Base-by-base conservation (phyloP, 2,113 vertebrate genomes). In the Sturnus vulgaris region DNA sequence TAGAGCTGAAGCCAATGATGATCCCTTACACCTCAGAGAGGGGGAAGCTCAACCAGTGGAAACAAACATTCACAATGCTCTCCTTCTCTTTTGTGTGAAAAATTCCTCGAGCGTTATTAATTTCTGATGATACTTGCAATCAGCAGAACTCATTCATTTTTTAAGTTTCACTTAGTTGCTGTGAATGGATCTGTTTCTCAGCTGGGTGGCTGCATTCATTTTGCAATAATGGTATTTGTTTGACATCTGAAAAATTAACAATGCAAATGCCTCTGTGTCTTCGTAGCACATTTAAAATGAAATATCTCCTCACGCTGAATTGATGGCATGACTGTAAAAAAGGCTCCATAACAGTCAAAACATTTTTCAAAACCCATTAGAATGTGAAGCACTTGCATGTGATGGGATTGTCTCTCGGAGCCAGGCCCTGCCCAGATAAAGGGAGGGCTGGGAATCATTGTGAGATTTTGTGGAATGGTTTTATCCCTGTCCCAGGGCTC, bases 171-270 rank as follows among this genome's bases (percentile, higher is more conserved):
- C 80, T 93, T 90, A 93, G 80, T 60, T 91, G 94, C 96, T 12
- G 64, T 93, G 86, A 95, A 96, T 92, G 91, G 77, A 79, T 86
- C 88, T 95, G 93, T 92, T 94, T 81, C 95, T 96, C 94, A 96
- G 92, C 94, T 96, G 94, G 94, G 88, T 88, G 89, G 88, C 90
- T 94, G 90, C 96, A 96, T 97, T 95, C 89, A 92, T 97, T 96
- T 91, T 92, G 88, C 91, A 82, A 87, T 95, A 97, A 97, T 96
- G 94, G 91, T 95, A 83, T 95, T 96, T 97, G 96, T 96, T 92
- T 97, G 96, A 96, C 95, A 94, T 95, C 86, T 91, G 91, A 96
- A 77, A 95, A 95, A 96, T 97, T 97, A 97, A 95, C 96, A 97
- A 96, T 97, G 96, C 95, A 97, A 97, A 97, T 96, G 93, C 61